phyloP scores from a whole-genome alignment of 2,888 invertebrate species.

The Amblyjoppa proteus region DNA sequence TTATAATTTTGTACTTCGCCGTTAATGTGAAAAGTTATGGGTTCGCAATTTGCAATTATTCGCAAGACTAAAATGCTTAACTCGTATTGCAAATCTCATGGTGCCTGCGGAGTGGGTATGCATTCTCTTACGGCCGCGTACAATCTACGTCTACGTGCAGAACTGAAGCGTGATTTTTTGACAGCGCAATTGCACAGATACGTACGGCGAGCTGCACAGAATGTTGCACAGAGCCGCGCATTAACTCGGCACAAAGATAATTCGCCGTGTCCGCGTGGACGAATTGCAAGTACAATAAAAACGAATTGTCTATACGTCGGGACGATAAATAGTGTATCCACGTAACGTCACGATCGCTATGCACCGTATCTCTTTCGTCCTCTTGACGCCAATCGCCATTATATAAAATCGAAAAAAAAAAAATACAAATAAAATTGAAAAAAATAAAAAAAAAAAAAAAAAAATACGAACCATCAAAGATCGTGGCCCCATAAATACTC shows the following conservation, averaged over 20 bases:
- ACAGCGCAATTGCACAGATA: conserved; percentile 33
- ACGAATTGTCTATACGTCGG: conserved; percentile 38
- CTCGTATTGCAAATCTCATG: background rate
- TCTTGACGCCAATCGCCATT: conserved; percentile 55
- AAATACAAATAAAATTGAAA: conserved; percentile 19
- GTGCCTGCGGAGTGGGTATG: background rate
- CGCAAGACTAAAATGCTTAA: background rate
- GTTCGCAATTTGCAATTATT: background rate
- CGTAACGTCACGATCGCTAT: conserved; percentile 43
- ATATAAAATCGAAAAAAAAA: conserved; percentile 56
- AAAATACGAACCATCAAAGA: conserved; percentile 50
- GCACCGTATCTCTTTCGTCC: conserved; percentile 21
- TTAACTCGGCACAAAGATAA: conserved; percentile 25
- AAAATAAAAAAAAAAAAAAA: background rate
- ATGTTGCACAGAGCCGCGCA: conserved; percentile 14
- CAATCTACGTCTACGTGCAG: conserved; percentile 35
- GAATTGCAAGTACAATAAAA: conserved; percentile 44
- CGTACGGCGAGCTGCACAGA: conserved; percentile 5
- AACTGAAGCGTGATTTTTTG: conserved; percentile 19
- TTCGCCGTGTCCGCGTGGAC: conserved; percentile 45
- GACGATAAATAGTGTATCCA: conserved; percentile 51
- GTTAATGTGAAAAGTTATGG: background rate
- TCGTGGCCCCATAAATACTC: conserved; percentile 67
- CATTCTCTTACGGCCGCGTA: conserved; percentile 13
- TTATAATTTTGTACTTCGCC: background rate